Evolutionary conservation across 2,113 vertebrate species (phyloP).

Genomic region (Macquaria ambigua): DNA sequence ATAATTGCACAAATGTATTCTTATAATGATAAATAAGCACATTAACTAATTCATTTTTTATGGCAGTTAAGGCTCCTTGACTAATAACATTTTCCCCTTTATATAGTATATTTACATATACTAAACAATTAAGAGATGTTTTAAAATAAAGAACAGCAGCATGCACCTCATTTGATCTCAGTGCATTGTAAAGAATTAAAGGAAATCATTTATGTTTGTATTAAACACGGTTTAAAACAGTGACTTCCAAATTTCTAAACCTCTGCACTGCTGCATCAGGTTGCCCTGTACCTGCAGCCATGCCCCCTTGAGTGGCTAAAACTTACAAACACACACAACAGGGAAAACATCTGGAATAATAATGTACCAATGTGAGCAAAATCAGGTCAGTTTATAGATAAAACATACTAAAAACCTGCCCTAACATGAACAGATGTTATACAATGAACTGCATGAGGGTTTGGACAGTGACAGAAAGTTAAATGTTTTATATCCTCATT

Average conservation of each 20-base stretch:
- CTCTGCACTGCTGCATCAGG: neutral
- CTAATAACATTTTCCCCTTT: neutral
- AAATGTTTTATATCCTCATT: neutral
- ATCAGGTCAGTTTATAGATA: neutral
- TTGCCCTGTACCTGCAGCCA: neutral
- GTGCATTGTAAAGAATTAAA: neutral
- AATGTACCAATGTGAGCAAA: neutral
- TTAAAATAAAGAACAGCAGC: neutral
- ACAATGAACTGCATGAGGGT: neutral
- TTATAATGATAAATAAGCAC: neutral
- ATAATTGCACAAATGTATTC: neutral
- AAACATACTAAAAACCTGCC: too few relatives aligned
- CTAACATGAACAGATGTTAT: too few relatives aligned
- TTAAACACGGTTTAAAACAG: too few relatives aligned
- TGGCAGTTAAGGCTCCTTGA: neutral
- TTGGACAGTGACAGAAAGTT: neutral
- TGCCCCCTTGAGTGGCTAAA: neutral
- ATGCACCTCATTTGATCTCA: neutral
- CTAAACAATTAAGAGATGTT: neutral
- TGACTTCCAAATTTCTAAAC: neutral
- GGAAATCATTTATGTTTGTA: neutral
- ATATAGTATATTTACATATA: neutral
- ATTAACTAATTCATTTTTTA: neutral
- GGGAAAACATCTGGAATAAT: neutral
- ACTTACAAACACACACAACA: neutral